Evolutionary conservation across 2,113 vertebrate genomes (phyloP).

Genomic region (Bothrops jararaca): DNA sequence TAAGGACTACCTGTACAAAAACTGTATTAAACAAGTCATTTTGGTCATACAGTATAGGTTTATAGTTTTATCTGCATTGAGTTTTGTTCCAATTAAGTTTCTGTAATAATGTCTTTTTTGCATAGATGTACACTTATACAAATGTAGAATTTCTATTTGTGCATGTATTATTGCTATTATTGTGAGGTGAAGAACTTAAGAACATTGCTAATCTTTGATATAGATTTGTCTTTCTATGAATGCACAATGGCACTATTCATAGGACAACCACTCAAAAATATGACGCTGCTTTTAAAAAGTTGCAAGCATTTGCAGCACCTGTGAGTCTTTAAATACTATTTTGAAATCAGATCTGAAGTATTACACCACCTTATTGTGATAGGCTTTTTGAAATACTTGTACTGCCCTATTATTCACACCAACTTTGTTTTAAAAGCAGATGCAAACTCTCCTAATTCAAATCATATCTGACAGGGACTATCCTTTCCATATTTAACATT

Average conservation of each 20-base stretch:
- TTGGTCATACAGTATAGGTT: background rate
- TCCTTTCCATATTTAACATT: background rate
- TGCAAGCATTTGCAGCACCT: background rate
- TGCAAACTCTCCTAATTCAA: background rate
- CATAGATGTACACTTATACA: background rate
- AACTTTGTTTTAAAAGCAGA: background rate
- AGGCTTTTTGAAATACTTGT: background rate
- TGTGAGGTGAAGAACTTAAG: background rate
- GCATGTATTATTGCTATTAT: background rate
- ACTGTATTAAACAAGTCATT: background rate
- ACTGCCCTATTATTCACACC: background rate
- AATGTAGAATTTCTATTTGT: background rate
- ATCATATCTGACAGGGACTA: background rate
- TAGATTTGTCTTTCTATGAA: background rate
- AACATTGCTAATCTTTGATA: background rate
- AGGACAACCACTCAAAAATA: background rate
- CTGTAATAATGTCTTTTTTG: background rate
- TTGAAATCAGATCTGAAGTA: background rate
- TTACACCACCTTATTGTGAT: background rate
- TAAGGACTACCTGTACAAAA: background rate
- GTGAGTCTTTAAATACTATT: background rate
- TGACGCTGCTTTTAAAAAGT: background rate
- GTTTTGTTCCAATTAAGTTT: background rate
- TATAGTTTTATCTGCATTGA: background rate
- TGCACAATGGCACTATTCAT: background rate